Percentiles rank a stretch among this genome's conserved stretches.
phyloP scores from a whole-genome alignment of 2,888 invertebrate species.

The Lasioglossum leucozonium region DNA sequence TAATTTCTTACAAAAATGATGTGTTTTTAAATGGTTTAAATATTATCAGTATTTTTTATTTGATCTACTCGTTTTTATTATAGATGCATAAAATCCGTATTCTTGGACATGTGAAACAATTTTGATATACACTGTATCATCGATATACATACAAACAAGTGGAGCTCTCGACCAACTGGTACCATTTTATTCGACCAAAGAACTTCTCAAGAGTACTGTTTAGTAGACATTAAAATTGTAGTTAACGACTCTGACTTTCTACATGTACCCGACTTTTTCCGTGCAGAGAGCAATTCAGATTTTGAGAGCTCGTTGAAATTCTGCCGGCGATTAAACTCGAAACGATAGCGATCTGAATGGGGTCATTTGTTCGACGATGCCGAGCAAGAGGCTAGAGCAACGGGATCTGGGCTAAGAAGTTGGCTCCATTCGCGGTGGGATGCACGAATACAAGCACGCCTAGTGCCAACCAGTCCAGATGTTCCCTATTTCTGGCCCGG shows the following conservation, averaged over 20 bases:
- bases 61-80: too few species aligned
- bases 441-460: conserved; percentile 32
- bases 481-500: conserved; percentile 53
- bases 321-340: neutral
- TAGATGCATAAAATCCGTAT: too few species aligned
- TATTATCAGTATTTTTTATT: too few species aligned
- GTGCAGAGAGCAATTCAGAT: neutral
- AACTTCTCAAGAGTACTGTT: neutral
- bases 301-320: neutral
- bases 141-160: too few species aligned
- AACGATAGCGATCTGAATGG: neutral
- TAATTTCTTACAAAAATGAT: too few species aligned
- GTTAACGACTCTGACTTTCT: neutral
- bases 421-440: conserved; percentile 34
- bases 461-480: conserved; percentile 50
- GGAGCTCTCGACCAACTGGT: neutral
- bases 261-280: neutral
- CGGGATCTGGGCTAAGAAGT: conserved; percentile 35
- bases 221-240: neutral
- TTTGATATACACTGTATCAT: too few species aligned
- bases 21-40: too few species aligned
- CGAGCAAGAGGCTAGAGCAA: neutral
- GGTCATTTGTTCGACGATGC: neutral
- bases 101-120: too few species aligned
- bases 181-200: neutral